Evolutionary conservation across 1,140 invertebrate genomes (phyloP).

Genomic region (Megalonaias nervosa): DNA sequence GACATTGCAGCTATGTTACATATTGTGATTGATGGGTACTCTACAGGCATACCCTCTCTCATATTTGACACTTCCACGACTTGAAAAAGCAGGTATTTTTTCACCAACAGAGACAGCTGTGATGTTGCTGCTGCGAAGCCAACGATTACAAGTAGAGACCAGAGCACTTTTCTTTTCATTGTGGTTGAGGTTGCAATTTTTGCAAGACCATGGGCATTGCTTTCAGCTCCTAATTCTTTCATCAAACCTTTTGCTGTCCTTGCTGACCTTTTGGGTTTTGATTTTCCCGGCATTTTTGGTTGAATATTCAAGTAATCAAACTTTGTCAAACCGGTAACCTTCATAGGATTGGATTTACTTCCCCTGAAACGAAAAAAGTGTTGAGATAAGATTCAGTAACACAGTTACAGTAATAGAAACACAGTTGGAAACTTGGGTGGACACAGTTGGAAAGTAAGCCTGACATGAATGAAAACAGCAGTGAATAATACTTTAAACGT

Average conservation of each 20-base stretch:
- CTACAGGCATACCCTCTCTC: conserved; percentile 65
- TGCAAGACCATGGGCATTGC: conserved; percentile 65
- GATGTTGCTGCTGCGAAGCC: conserved; percentile 65
- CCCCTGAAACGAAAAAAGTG: conserved; percentile 41
- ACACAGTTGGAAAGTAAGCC: no score
- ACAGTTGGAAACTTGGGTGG: neutral
- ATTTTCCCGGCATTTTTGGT: conserved; percentile 36
- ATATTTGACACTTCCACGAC: conserved; percentile 67
- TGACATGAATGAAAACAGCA: no score
- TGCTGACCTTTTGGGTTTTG: conserved; percentile 25
- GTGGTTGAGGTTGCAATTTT: conserved; percentile 62
- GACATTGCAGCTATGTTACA: conserved; percentile 66
- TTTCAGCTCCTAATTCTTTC: conserved; percentile 63
- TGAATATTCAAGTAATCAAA: conserved; percentile 36
- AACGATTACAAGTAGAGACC: conserved; percentile 61
- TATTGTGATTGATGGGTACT: conserved; percentile 63
- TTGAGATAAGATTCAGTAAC: neutral
- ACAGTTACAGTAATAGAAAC: neutral
- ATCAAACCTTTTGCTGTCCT: conserved; percentile 54
- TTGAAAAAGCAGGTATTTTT: conserved; percentile 62
- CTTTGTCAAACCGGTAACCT: conserved; percentile 47
- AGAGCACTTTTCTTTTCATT: conserved; percentile 62
- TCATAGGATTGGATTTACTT: conserved; percentile 47
- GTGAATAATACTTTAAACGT: no score
- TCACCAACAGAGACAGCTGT: conserved; percentile 61